Conservation (phyloP, 1,140 invertebrate genomes). For the Manduca sexta region DNA sequence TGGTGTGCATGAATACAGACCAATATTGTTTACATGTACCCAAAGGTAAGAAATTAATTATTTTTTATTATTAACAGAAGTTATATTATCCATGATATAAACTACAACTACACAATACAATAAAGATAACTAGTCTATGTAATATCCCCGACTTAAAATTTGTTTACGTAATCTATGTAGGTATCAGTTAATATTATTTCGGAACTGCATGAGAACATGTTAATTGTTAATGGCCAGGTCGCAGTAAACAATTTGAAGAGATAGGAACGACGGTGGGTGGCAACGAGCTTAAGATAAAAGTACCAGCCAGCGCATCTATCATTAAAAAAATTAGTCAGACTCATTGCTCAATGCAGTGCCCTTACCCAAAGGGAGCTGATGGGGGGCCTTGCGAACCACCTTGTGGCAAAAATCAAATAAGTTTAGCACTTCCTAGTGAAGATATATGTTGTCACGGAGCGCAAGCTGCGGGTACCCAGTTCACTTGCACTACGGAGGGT, state of each 20-base stretch:
- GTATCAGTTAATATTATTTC: no score
- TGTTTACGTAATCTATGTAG: no score
- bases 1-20: conserved; percentile 56
- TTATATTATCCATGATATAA: no score
- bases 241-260: conserved; percentile 60
- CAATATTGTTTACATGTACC: conserved; percentile 62
- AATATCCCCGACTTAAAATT: no score
- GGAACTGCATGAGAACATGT: conserved; percentile 33
- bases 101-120: no score
- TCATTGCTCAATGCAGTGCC: conserved; percentile 52
- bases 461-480: conserved; percentile 50
- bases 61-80: not conserved
- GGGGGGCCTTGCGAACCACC: conserved; percentile 44
- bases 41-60: conserved; percentile 44
- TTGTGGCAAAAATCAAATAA: conserved; percentile 63
- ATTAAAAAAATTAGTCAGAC: conserved; percentile 68
- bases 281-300: conserved; percentile 64
- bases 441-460: conserved; percentile 42
- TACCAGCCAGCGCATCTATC: conserved; percentile 48
- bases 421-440: conserved; percentile 47
- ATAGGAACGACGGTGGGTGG: conserved; percentile 53
- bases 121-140: no score
- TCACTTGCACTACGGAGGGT: conserved; percentile 59
- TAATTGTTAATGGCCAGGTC: conserved; percentile 65
- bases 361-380: conserved; percentile 35